Percentiles rank a stretch among this genome's conserved stretches.
Evolutionary conservation across 92 coral and sea anemone species (phyloP).

Genomic region (Siderastrea siderea): DNA sequence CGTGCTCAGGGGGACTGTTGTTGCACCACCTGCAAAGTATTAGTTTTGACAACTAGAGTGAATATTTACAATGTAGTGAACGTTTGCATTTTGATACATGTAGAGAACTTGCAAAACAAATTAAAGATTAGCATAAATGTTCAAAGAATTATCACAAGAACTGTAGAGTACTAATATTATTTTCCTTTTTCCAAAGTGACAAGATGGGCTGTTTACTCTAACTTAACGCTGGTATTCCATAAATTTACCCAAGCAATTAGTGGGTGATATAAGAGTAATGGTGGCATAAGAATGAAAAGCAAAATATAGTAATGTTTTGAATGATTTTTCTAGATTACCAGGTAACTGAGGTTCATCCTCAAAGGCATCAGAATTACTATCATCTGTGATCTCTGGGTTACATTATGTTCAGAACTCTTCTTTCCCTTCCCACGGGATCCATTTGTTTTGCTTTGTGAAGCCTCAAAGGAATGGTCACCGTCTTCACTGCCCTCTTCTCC

Average conservation of each 20-base stretch:
- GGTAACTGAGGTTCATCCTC: slow-evolving; percentile 13
- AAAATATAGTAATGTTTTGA: slow-evolving; percentile 1
- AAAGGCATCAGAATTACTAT: slow-evolving; percentile 11
- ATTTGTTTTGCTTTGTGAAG: not conserved
- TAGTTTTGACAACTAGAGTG: too few species aligned
- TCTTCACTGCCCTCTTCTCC: not conserved
- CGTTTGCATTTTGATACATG: too few species aligned
- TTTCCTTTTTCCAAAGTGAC: not conserved
- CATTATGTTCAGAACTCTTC: not conserved
- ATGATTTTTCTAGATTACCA: slow-evolving; percentile 12
- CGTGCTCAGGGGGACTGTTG: slow-evolving; percentile 65
- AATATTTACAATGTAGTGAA: too few species aligned
- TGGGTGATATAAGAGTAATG: not conserved
- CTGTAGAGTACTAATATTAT: not conserved
- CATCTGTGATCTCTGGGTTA: slow-evolving; percentile 2
- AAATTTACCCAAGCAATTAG: slow-evolving; percentile 8
- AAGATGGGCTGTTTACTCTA: not conserved
- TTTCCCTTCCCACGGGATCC: not conserved
- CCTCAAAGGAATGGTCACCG: not conserved
- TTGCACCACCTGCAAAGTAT: slow-evolving; percentile 47
- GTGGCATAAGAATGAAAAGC: slow-evolving; percentile 3
- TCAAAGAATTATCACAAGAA: too few species aligned
- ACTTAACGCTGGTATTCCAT: not conserved
- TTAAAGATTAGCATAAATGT: too few species aligned
- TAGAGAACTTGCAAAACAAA: too few species aligned